A percentile compares a stretch with the other conserved stretches of the same genome.
Conservation (phyloP, 2,888 invertebrate species). For the Epinotia brunnichana region DNA sequence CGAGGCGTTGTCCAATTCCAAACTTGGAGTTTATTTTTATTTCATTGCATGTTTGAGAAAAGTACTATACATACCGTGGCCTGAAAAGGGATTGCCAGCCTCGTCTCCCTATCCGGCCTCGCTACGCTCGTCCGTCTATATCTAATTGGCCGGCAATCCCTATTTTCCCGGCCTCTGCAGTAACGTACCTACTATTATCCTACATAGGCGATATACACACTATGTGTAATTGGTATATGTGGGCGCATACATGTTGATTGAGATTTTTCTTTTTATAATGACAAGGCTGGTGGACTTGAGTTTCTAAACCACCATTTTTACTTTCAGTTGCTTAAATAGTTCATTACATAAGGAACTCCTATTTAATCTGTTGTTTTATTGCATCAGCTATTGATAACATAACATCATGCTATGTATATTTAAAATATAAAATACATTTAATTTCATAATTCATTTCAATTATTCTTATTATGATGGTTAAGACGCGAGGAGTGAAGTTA, state of each 20-base stretch:
- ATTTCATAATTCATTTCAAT: not conserved
- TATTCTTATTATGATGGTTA: conserved; percentile 3
- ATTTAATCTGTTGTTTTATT: conserved; percentile 1
- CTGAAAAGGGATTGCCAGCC: no score
- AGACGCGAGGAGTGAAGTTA: conserved; percentile 50
- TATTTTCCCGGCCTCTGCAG: no score
- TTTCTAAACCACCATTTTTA: not conserved
- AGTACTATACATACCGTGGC: no score
- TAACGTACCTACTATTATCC: not conserved
- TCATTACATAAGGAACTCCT: not conserved
- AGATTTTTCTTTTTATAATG: not conserved
- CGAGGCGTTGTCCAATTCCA: no score
- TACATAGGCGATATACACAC: not conserved
- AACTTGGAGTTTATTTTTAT: no score
- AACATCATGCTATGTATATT: not conserved
- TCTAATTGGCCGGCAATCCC: no score
- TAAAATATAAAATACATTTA: not conserved
- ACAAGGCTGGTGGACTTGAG: not conserved
- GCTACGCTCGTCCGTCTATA: no score
- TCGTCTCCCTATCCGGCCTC: no score
- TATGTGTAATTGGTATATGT: not conserved
- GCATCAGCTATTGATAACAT: not conserved
- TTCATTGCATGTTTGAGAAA: no score
- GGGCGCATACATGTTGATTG: not conserved
- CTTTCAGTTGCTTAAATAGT: not conserved